Evolutionary conservation across 2,888 invertebrate genomes (phyloP).

Genomic region (Cylindroiulus punctatus): DNA sequence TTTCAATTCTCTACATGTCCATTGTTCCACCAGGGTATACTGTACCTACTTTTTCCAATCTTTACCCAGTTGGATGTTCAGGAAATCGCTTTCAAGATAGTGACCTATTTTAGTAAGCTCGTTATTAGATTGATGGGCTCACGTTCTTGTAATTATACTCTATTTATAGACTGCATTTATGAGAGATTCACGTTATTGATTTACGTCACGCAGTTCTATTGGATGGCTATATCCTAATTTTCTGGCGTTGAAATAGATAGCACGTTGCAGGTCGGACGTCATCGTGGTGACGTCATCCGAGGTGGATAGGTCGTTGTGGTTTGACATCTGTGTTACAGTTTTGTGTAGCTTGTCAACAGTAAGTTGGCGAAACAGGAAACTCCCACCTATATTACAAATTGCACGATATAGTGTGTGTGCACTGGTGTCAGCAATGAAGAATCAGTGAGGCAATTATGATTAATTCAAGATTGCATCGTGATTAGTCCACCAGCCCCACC

Average conservation of each 20-base stretch:
- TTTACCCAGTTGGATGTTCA: background rate
- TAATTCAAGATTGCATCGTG: background rate
- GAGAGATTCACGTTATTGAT: slow-evolving; percentile 9
- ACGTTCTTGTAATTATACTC: background rate
- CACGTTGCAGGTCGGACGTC: background rate
- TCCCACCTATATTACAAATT: background rate
- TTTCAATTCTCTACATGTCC: too few species aligned
- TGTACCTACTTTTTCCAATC: too few species aligned
- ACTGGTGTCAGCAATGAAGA: background rate
- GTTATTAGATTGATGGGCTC: slow-evolving; percentile 6
- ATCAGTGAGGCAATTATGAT: background rate
- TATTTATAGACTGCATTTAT: slow-evolving; percentile 33
- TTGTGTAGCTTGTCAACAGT: background rate
- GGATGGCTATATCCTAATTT: background rate
- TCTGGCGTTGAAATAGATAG: background rate
- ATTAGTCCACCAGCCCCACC: background rate
- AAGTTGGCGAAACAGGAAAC: background rate
- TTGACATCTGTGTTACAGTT: background rate
- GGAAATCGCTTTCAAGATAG: background rate
- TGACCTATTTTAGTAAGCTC: slow-evolving; percentile 12
- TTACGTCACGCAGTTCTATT: background rate
- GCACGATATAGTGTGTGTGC: background rate
- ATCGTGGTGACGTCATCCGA: background rate
- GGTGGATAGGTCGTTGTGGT: background rate
- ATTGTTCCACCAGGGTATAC: too few species aligned